A percentile compares a stretch with the other conserved stretches of the same genome.
These are phyloP conservation scores for Etheostoma perlongum DNA, from an alignment of 2,797 vertebrate species.

Conservation along the genomic window DNA sequence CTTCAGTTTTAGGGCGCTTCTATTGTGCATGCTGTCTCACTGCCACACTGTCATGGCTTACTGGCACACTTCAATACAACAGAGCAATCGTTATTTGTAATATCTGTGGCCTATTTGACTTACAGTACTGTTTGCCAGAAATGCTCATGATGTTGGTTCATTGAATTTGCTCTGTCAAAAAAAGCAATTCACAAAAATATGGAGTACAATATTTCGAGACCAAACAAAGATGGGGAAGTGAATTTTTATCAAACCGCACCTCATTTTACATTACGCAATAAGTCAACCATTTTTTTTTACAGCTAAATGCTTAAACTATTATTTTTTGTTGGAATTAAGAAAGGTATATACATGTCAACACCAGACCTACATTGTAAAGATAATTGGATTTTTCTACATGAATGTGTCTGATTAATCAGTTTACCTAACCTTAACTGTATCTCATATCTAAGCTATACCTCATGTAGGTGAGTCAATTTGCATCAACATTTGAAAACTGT, in stretches of 20 bases:
- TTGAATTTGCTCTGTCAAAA: background rate
- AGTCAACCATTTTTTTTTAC: background rate
- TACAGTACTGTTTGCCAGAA: background rate
- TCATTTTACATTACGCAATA: background rate
- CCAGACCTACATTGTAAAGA: background rate
- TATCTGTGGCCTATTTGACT: background rate
- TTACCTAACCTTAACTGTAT: background rate
- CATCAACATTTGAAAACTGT: background rate
- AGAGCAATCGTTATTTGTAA: background rate
- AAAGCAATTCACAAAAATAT: background rate
- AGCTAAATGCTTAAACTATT: background rate
- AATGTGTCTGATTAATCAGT: background rate
- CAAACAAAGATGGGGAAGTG: background rate
- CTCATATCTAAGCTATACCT: background rate
- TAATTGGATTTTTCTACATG: background rate
- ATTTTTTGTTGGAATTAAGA: background rate
- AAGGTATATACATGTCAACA: background rate
- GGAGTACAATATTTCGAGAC: background rate
- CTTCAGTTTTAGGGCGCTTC: background rate
- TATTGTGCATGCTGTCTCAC: background rate
- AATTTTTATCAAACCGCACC: background rate
- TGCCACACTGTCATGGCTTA: background rate
- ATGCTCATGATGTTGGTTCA: background rate
- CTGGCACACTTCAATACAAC: background rate
- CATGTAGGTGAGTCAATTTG: background rate